A percentile compares a stretch with the other conserved stretches of the same genome.
Evolutionary conservation across 2,888 invertebrate species (phyloP).

Genomic region (Philereme transversata): DNA sequence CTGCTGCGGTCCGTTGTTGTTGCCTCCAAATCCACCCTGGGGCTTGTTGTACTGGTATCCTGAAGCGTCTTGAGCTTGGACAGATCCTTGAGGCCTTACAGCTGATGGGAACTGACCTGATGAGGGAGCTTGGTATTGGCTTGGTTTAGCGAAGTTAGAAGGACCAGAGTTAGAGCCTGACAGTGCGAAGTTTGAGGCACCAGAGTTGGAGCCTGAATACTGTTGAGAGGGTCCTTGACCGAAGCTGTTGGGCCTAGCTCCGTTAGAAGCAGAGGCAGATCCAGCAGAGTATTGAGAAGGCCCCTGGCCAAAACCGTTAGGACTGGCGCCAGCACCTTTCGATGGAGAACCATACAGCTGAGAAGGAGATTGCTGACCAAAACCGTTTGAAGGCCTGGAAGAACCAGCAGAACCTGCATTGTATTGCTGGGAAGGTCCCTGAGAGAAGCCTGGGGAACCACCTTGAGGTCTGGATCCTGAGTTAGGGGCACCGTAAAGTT

Average conservation of each 20-base stretch:
- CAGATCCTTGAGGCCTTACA: conserved; percentile 36
- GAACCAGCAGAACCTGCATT: conserved; percentile 13
- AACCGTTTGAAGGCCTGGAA: conserved; percentile 20
- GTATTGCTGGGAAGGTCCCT: conserved; percentile 23
- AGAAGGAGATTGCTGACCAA: conserved; percentile 25
- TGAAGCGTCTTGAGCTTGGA: conserved; percentile 40
- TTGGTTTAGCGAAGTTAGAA: conserved; percentile 20
- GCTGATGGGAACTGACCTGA: conserved; percentile 30
- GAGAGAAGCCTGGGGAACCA: conserved; percentile 4
- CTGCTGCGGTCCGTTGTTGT: conserved; percentile 24
- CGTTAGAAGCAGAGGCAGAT: conserved; percentile 21
- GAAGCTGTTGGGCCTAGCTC: conserved; percentile 7
- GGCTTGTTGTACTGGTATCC: conserved; percentile 52
- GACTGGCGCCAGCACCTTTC: background rate
- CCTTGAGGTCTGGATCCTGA: conserved; percentile 19
- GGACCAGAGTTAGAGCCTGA: conserved; percentile 25
- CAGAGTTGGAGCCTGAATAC: conserved; percentile 15
- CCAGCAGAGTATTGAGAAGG: conserved; percentile 8
- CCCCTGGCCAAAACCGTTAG: conserved; percentile 10
- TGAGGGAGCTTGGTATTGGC: conserved; percentile 40
- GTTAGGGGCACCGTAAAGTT: conserved; percentile 35
- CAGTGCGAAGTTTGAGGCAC: conserved; percentile 23
- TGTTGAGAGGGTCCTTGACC: conserved; percentile 14
- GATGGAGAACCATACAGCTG: conserved; percentile 35
- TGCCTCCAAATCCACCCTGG: conserved; percentile 34